Percentiles rank a stretch among this genome's conserved stretches.
Evolutionary conservation across 2,888 invertebrate species (phyloP).

Genomic region (Amiota minor): DNA sequence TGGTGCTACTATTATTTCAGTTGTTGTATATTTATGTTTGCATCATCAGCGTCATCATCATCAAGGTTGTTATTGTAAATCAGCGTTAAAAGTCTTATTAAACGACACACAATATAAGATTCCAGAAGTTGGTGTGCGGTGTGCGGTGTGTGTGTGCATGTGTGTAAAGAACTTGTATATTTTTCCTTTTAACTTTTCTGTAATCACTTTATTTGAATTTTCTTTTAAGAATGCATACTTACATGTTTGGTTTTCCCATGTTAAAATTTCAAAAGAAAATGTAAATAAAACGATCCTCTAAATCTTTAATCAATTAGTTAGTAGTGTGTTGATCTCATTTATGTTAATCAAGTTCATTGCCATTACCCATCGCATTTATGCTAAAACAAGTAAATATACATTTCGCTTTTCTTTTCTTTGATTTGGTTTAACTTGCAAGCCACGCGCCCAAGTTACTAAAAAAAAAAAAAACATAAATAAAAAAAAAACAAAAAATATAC

Average conservation of each 20-base stretch:
- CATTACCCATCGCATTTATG: slow-evolving; percentile 37
- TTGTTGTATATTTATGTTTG: slow-evolving; percentile 20
- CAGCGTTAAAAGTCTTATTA: slow-evolving; percentile 23
- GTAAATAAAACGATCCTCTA: too few relatives aligned
- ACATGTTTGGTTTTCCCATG: too few relatives aligned
- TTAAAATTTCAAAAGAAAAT: too few relatives aligned
- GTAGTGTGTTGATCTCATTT: too few relatives aligned
- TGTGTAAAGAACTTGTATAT: too few relatives aligned
- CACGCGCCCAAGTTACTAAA: slow-evolving; percentile 35
- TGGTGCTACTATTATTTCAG: slow-evolving; percentile 18
- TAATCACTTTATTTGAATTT: too few relatives aligned
- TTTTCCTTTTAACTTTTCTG: too few relatives aligned
- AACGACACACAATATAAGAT: neutral
- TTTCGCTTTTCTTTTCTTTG: neutral
- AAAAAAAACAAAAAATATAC: neutral
- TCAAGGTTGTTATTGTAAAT: slow-evolving; percentile 27
- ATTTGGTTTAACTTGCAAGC: neutral
- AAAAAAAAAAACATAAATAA: slow-evolving; percentile 1
- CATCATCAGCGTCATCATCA: neutral
- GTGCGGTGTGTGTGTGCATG: too few relatives aligned
- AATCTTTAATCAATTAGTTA: too few relatives aligned
- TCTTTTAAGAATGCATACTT: too few relatives aligned
- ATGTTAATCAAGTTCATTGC: slow-evolving; percentile 48
- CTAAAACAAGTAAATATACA: neutral
- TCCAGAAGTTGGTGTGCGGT: too few relatives aligned